Conservation (phyloP, 1,140 invertebrate genomes). For the Bombus breviceps region DNA sequence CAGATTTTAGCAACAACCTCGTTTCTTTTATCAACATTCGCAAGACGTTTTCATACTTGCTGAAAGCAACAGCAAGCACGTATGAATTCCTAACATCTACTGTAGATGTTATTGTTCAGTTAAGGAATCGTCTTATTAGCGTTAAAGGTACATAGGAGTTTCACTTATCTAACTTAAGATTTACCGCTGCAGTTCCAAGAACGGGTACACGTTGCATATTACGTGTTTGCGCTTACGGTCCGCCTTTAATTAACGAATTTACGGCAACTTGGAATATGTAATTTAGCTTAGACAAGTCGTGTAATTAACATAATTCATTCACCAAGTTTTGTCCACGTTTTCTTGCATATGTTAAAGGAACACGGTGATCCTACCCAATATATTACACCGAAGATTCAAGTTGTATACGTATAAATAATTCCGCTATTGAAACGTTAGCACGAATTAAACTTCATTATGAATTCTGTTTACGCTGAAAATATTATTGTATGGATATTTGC, state of each 20-base stretch:
- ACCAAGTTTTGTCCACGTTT: constrained; percentile 15
- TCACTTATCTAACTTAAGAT: constrained; percentile 47
- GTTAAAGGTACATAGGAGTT: constrained; percentile 36
- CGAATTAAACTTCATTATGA: no score
- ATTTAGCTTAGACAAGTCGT: constrained; percentile 41
- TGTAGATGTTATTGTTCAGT: constrained; percentile 2
- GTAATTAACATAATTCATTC: constrained; percentile 52
- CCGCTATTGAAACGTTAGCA: no score
- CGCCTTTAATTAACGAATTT: constrained; percentile 53
- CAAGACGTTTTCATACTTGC: not conserved
- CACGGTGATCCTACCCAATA: not conserved
- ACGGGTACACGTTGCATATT: constrained; percentile 27
- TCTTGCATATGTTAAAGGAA: not conserved
- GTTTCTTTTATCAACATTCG: not conserved
- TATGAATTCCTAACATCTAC: not conserved
- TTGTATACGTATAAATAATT: not conserved
- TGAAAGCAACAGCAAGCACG: not conserved
- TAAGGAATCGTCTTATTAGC: constrained; percentile 21
- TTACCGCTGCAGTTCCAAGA: constrained; percentile 30
- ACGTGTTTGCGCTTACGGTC: constrained; percentile 40
- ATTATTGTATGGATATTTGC: no score
- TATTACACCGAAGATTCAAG: not conserved
- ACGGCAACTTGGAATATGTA: constrained; percentile 39
- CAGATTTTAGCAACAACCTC: not conserved
- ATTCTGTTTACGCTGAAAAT: no score